Evolutionary conservation across 2,797 vertebrate species (phyloP).

Genomic region (Fratercula arctica): DNA sequence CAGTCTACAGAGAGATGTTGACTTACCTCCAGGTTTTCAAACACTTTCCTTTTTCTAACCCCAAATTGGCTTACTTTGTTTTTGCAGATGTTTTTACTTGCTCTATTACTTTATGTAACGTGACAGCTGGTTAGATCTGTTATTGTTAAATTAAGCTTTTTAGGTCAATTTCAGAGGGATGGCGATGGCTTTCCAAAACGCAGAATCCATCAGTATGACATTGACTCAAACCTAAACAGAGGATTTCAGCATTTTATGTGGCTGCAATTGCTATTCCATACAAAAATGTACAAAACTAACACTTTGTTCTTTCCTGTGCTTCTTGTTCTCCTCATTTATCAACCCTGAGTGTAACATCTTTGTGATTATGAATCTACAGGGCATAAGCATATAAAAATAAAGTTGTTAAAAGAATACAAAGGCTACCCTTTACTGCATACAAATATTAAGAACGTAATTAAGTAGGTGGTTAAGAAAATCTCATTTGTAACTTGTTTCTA

Average conservation of each 20-base stretch:
- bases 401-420: background rate
- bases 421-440: background rate
- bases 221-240: background rate
- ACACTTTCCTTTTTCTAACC: background rate
- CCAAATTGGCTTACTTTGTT: background rate
- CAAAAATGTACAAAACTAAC: background rate
- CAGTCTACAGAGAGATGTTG: background rate
- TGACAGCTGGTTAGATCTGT: background rate
- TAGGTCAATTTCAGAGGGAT: background rate
- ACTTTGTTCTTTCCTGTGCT: background rate
- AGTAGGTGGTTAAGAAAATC: background rate
- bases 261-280: background rate
- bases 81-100: background rate
- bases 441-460: background rate
- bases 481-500: background rate
- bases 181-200: background rate
- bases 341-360: background rate
- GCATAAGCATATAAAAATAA: background rate
- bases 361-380: background rate
- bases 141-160: background rate
- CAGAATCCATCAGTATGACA: background rate
- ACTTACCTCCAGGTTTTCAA: background rate
- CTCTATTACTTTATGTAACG: background rate
- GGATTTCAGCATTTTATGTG: background rate
- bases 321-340: background rate